A percentile compares a stretch with the other conserved stretches of the same genome.
phyloP scores from a whole-genome alignment of 23 tunicate species.

The Halocynthia roretzi region DNA sequence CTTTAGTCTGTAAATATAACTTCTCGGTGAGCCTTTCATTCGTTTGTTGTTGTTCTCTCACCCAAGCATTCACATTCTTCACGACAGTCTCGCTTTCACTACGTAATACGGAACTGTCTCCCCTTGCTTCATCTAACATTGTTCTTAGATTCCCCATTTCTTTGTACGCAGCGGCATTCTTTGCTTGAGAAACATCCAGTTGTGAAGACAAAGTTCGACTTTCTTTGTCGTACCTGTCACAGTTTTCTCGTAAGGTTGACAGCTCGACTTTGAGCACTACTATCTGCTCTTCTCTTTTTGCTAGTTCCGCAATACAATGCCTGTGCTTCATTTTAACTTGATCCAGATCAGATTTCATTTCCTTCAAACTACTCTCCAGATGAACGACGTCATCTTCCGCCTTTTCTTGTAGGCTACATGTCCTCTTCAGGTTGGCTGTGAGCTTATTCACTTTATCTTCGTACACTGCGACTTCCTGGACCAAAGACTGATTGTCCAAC shows the following conservation, averaged over 20 bases:
- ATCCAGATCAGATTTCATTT: conserved; percentile 42
- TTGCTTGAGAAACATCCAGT: conserved; percentile 47
- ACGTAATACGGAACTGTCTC: conserved; percentile 47
- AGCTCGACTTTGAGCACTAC: conserved; percentile 62
- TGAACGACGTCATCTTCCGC: conserved; percentile 60
- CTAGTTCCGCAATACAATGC: conserved; percentile 50
- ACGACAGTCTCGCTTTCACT: conserved; percentile 86
- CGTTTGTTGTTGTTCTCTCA: conserved; percentile 75
- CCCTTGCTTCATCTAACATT: conserved; percentile 44
- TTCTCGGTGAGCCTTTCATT: conserved; percentile 52
- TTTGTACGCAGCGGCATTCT: conserved; percentile 45
- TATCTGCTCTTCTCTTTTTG: conserved; percentile 85
- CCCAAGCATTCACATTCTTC: conserved; percentile 85
- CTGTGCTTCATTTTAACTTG: conserved; percentile 55
- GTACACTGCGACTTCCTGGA: conserved; percentile 90
- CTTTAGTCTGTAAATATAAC: conserved; percentile 52
- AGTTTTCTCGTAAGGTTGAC: conserved; percentile 37
- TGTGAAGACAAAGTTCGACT: background rate
- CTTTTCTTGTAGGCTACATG: conserved; percentile 39
- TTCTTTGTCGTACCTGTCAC: conserved; percentile 45
- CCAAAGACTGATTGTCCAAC: conserved; percentile 82
- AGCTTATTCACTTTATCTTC: conserved; percentile 69
- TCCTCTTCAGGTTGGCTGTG: conserved; percentile 46
- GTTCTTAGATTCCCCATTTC: conserved; percentile 27
- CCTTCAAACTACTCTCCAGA: conserved; percentile 47